Percentiles rank a stretch among this genome's conserved stretches.
Evolutionary conservation across 1,140 invertebrate genomes (phyloP).

Genomic region (Uloborus diversus): DNA sequence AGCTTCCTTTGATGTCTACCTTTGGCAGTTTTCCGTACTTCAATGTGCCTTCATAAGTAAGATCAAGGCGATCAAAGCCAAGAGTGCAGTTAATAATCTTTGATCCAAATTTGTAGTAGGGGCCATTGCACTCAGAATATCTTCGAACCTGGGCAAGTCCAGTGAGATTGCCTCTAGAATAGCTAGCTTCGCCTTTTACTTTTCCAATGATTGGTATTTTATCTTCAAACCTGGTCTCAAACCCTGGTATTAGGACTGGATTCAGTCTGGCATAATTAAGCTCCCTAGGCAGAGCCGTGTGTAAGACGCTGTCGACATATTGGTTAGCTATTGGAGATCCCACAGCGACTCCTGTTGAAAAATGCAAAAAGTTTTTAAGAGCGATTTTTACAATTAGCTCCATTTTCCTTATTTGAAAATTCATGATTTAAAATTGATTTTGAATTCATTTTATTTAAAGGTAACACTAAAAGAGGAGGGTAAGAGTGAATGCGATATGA

Average conservation of each 20-base stretch:
- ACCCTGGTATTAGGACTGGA: constrained; percentile 17
- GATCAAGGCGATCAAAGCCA: constrained; percentile 11
- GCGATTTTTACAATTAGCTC: no score
- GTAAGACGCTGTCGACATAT: constrained; percentile 38
- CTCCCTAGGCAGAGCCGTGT: constrained; percentile 34
- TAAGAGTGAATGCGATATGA: no score
- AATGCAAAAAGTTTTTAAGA: no score
- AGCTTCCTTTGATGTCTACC: constrained; percentile 38
- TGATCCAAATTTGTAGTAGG: constrained; percentile 25
- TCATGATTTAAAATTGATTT: no score
- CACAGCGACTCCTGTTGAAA: constrained; percentile 25
- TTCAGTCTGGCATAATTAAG: constrained; percentile 1
- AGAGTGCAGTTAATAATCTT: constrained; percentile 40
- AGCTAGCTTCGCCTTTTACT: constrained; percentile 36
- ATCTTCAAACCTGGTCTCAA: constrained; percentile 33
- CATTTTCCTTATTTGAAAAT: no score
- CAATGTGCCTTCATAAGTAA: constrained; percentile 30
- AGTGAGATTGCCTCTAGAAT: constrained; percentile 11
- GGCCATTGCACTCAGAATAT: constrained; percentile 31
- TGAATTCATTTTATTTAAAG: no score
- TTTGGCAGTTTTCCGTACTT: constrained; percentile 49
- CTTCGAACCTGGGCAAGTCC: constrained; percentile 19
- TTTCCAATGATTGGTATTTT: constrained; percentile 44
- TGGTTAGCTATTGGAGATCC: constrained; percentile 36
- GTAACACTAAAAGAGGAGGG: no score